These are phyloP conservation scores for Tachina lurida DNA, from an alignment of 2,888 invertebrate genomes.

Conservation along the genomic window DNA sequence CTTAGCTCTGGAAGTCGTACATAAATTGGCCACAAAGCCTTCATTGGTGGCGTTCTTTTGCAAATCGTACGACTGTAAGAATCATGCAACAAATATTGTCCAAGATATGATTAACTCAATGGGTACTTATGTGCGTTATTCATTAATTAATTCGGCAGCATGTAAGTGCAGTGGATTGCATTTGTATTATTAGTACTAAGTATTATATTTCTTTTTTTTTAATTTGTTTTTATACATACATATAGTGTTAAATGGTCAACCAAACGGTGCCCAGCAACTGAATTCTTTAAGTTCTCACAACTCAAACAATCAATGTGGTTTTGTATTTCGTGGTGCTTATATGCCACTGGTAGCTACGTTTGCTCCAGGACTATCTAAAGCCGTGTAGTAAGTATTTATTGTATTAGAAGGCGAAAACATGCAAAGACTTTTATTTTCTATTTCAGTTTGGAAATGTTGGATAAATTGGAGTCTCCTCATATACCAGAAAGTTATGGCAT, in stretches of 20 bases:
- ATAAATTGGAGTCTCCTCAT: conserved; percentile 95
- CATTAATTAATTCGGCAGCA: conserved; percentile 86
- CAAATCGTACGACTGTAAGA: conserved; percentile 97
- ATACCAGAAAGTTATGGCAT: conserved; percentile 99
- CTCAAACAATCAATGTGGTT: conserved; percentile 86
- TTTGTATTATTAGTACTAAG: background rate
- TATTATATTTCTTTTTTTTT: background rate
- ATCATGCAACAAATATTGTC: conserved; percentile 95
- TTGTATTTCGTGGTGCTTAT: conserved; percentile 96
- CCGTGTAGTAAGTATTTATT: conserved; percentile 90
- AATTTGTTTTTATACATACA: background rate
- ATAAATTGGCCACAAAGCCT: conserved; percentile 95
- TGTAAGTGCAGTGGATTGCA: conserved; percentile 66
- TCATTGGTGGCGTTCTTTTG: conserved; percentile 94
- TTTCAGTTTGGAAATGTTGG: conserved; percentile 95
- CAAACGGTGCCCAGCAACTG: conserved; percentile 76
- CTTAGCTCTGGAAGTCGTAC: conserved; percentile 96
- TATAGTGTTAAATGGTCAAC: conserved; percentile 77
- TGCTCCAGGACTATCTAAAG: conserved; percentile 92
- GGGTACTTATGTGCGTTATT: conserved; percentile 96
- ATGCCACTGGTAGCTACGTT: conserved; percentile 93
- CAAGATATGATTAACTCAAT: conserved; percentile 97
- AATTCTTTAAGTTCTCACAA: conserved; percentile 82
- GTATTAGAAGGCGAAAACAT: background rate
- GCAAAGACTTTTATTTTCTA: background rate